These are phyloP conservation scores for Limnephilus marmoratus DNA, from an alignment of 2,888 invertebrate species.

Conservation along the genomic window DNA sequence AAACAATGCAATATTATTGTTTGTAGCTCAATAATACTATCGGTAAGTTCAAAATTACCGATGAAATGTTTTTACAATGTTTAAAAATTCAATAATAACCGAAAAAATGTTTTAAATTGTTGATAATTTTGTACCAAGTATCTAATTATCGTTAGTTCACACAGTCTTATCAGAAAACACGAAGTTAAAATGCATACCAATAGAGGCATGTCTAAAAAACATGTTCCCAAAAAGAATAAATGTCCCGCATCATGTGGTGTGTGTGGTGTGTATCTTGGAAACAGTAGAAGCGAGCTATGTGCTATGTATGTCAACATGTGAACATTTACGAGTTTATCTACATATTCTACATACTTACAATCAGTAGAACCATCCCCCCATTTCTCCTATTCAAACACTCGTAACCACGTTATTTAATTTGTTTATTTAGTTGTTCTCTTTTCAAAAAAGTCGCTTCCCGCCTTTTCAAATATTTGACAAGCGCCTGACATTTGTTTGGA, in stretches of 20 bases:
- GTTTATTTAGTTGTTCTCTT: constrained; percentile 40
- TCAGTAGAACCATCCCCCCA: neutral
- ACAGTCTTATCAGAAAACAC: neutral
- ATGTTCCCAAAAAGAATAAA: neutral
- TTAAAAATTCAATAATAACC: neutral
- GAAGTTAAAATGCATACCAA: neutral
- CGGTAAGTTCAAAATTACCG: neutral
- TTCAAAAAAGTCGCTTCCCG: constrained; percentile 38
- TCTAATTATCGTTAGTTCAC: neutral
- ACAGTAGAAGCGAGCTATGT: neutral
- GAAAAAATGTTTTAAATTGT: neutral
- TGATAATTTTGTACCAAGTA: neutral
- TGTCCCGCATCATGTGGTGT: neutral
- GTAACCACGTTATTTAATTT: constrained; percentile 31
- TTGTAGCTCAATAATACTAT: neutral
- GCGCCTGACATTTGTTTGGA: constrained; percentile 63
- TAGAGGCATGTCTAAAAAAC: neutral
- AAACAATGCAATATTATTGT: neutral
- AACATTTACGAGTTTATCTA: neutral
- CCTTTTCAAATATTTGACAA: constrained; percentile 62
- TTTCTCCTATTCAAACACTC: constrained; percentile 10
- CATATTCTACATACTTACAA: neutral
- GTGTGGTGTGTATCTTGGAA: neutral
- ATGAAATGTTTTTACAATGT: neutral
- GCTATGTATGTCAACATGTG: neutral